A percentile compares a stretch with the other conserved stretches of the same genome.
These are phyloP conservation scores for Ischnus inquisitorius DNA, from an alignment of 2,888 invertebrate genomes.

Conservation along the genomic window DNA sequence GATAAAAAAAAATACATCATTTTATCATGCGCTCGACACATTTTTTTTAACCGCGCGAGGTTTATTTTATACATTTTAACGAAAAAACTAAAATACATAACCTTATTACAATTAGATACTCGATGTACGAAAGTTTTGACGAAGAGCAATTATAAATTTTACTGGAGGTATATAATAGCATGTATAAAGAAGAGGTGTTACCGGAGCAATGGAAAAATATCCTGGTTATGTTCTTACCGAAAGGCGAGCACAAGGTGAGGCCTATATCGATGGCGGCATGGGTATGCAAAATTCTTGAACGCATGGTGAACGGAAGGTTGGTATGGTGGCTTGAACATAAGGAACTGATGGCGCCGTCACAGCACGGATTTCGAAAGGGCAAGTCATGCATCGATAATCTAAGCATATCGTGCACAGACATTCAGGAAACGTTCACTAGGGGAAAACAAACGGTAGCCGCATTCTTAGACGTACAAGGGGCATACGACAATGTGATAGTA, in stretches of 20 bases:
- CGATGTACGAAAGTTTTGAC: too few relatives aligned
- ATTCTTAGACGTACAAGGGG: not conserved
- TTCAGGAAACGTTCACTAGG: not conserved
- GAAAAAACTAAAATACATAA: too few relatives aligned
- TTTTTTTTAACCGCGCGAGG: too few relatives aligned
- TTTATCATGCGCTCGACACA: too few relatives aligned
- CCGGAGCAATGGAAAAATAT: conserved; percentile 35
- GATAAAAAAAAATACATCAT: too few relatives aligned
- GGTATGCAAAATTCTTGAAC: not conserved
- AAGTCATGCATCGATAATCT: not conserved
- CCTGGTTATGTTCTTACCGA: conserved; percentile 39
- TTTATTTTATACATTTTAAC: too few relatives aligned
- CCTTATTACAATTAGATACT: too few relatives aligned
- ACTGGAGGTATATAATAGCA: conserved; percentile 26
- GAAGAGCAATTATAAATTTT: too few relatives aligned
- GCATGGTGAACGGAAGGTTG: conserved; percentile 32
- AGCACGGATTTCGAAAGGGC: conserved; percentile 20
- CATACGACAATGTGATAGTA: not conserved
- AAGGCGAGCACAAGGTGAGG: not conserved
- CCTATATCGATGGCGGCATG: conserved; percentile 54
- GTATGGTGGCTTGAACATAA: conserved; percentile 38
- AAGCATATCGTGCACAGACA: not conserved
- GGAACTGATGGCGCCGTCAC: not conserved
- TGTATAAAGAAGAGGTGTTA: not conserved
- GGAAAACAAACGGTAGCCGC: not conserved